Percentiles rank a stretch among this genome's conserved stretches.
Conservation (phyloP, 2,797 vertebrate species). For the Lutjanus argentimaculatus region DNA sequence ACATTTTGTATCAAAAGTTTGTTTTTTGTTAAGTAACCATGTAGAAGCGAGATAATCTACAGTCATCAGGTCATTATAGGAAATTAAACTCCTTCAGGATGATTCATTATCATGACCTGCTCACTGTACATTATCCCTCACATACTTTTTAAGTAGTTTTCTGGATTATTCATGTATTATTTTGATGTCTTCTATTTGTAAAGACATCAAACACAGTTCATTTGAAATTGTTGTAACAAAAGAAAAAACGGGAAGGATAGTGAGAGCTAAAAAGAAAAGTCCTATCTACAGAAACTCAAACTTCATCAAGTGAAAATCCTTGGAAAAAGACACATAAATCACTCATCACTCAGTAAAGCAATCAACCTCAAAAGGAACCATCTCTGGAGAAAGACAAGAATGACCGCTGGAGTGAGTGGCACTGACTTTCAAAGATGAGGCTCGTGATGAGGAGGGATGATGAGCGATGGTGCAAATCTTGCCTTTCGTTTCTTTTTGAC, state of each 20-base stretch:
- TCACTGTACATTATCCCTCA: no score
- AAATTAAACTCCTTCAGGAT: no score
- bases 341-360: background rate
- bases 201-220: background rate
- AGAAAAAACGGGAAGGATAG: background rate
- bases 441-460: slow-evolving; percentile 9
- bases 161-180: background rate
- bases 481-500: slow-evolving; percentile 21
- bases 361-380: background rate
- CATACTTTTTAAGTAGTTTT: no score
- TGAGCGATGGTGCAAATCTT: slow-evolving; percentile 22
- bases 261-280: background rate
- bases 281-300: background rate
- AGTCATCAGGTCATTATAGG: no score
- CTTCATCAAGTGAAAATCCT: background rate
- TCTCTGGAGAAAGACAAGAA: slow-evolving; percentile 2
- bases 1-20: no score
- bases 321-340: background rate
- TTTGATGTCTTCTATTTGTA: background rate
- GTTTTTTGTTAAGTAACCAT: no score
- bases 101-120: no score
- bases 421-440: slow-evolving; percentile 30
- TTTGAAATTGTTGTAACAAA: background rate
- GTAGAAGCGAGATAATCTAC: no score
- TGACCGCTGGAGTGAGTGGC: slow-evolving; percentile 2